A percentile compares a stretch with the other conserved stretches of the same genome.
phyloP scores from a whole-genome alignment of 2,888 invertebrate species.

The Eretmocerus hayati region DNA sequence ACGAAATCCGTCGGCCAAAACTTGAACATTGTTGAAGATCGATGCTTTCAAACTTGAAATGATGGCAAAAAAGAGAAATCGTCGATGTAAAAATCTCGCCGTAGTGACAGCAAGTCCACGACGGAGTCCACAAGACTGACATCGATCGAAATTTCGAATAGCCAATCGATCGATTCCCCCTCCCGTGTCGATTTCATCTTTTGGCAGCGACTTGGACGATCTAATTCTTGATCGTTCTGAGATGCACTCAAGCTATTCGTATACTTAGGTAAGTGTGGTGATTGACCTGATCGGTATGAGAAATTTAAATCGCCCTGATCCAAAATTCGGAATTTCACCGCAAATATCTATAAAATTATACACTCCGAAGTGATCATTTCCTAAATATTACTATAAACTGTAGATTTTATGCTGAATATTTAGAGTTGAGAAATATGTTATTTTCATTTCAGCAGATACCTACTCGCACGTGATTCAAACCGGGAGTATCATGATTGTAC shows the following conservation, averaged over 20 bases:
- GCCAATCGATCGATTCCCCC: slow-evolving; percentile 14
- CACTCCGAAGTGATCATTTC: no score
- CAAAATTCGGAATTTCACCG: no score
- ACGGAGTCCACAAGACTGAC: slow-evolving; percentile 14
- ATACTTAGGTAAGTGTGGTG: not conserved
- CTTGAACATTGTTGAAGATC: slow-evolving; percentile 6
- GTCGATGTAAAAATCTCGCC: not conserved
- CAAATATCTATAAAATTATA: no score
- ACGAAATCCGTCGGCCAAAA: slow-evolving; percentile 17
- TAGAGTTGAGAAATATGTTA: no score
- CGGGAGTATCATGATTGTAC: no score
- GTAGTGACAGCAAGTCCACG: not conserved
- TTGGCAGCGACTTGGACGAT: slow-evolving; percentile 32
- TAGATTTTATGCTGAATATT: no score
- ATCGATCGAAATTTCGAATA: not conserved
- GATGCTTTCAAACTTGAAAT: not conserved
- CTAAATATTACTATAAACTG: no score
- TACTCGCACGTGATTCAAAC: no score
- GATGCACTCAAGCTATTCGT: not conserved
- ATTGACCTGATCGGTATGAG: no score
- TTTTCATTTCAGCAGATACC: no score
- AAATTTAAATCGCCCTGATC: no score
- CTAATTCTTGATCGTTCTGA: slow-evolving; percentile 22
- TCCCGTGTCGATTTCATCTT: slow-evolving; percentile 18
- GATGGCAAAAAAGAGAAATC: not conserved